These are phyloP conservation scores for Lepisosteus osseus DNA, from an alignment of 2,113 vertebrate genomes.

Conservation along the genomic window DNA sequence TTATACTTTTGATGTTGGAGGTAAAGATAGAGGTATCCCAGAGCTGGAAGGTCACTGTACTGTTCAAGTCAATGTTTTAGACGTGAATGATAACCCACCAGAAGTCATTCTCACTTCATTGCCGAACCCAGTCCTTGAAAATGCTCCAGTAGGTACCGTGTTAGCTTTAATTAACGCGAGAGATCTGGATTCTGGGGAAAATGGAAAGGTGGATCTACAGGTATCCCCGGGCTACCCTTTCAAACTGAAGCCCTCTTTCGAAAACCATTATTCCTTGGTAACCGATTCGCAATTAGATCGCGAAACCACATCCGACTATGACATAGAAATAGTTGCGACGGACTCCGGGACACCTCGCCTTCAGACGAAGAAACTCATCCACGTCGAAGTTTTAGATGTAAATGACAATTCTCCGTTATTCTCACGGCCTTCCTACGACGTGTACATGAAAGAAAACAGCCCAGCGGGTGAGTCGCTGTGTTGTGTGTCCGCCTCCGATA, in stretches of 20 bases:
- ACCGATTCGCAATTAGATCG: constrained; percentile 42
- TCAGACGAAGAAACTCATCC: constrained; percentile 55
- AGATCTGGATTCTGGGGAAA: constrained; percentile 52
- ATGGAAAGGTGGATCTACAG: constrained; percentile 42
- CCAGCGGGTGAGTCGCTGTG: constrained; percentile 57
- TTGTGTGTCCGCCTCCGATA: constrained; percentile 60
- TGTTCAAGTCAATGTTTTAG: constrained; percentile 49
- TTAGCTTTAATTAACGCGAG: constrained; percentile 53
- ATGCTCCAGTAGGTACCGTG: constrained; percentile 46
- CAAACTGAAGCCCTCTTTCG: constrained; percentile 41
- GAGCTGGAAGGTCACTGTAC: constrained; percentile 58
- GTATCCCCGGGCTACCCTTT: constrained; percentile 34
- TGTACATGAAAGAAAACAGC: constrained; percentile 73
- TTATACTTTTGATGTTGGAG: constrained; percentile 42
- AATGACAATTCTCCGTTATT: constrained; percentile 80
- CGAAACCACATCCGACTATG: constrained; percentile 65
- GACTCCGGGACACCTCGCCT: constrained; percentile 70
- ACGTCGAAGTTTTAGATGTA: constrained; percentile 66
- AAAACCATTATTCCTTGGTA: constrained; percentile 41
- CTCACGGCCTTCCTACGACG: constrained; percentile 56
- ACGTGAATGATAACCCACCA: constrained; percentile 64
- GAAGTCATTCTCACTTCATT: constrained; percentile 49
- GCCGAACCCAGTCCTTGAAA: constrained; percentile 47
- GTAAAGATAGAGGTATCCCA: constrained; percentile 52
- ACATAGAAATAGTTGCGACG: constrained; percentile 67